phyloP scores from a whole-genome alignment of 2,888 invertebrate genomes.

The Tetropium fuscum region DNA sequence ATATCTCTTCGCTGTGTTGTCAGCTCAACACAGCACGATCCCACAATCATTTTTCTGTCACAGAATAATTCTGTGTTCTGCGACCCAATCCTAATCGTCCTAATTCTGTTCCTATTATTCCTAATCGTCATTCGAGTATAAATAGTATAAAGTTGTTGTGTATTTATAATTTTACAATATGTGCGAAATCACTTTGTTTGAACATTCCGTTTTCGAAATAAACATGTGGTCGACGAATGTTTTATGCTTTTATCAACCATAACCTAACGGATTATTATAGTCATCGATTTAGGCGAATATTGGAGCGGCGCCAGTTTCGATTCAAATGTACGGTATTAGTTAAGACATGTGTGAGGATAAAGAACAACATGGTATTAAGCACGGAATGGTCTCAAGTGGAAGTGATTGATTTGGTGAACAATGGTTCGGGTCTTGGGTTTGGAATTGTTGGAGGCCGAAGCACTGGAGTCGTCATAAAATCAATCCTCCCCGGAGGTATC shows the following conservation, averaged over 20 bases:
- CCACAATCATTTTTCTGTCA: no score
- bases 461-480: constrained; percentile 95
- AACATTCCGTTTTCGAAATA: not conserved
- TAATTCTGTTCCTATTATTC: no score
- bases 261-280: constrained; percentile 10
- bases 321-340: constrained; percentile 16
- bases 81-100: no score
- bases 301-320: constrained; percentile 23
- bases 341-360: constrained; percentile 21
- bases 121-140: no score
- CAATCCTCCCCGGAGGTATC: constrained; percentile 92
- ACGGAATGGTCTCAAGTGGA: constrained; percentile 98
- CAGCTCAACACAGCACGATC: no score
- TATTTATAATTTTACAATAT: no score
- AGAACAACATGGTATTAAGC: constrained; percentile 72
- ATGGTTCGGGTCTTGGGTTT: constrained; percentile 92
- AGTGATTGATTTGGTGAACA: constrained; percentile 92
- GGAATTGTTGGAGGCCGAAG: constrained; percentile 93
- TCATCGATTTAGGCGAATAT: constrained; percentile 18
- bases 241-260: constrained; percentile 13
- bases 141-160: no score
- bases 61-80: no score
- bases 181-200: not conserved
- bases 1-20: no score
- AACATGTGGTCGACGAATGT: constrained; percentile 5